Percentiles rank a stretch among this genome's conserved stretches.
Evolutionary conservation across 2,888 invertebrate species (phyloP).

Genomic region (Dryococelus australis): DNA sequence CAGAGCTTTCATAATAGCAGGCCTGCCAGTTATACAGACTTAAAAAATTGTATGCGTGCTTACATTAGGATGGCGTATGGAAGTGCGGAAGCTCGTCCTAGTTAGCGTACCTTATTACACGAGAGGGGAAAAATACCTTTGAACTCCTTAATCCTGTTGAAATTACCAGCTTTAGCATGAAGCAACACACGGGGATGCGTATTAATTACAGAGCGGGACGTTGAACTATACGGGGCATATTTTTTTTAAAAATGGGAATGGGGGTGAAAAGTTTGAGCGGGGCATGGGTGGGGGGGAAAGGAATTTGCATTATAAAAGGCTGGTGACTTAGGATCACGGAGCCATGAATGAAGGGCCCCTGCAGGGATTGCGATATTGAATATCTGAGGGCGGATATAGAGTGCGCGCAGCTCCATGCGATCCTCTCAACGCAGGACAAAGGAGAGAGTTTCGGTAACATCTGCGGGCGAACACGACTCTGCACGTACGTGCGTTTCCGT

Average conservation of each 20-base stretch:
- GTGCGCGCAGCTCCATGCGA: not conserved
- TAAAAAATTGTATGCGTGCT: not conserved
- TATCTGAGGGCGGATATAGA: not conserved
- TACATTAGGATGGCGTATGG: not conserved
- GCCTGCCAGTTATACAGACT: too few species aligned
- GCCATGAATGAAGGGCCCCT: not conserved
- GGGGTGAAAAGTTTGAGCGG: not conserved
- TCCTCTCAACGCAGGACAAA: not conserved
- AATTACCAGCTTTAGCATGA: constrained; percentile 1
- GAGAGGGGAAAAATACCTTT: not conserved
- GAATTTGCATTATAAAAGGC: not conserved
- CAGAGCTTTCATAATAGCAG: too few species aligned
- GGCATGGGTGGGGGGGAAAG: not conserved
- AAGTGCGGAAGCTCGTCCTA: not conserved
- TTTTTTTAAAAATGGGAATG: not conserved
- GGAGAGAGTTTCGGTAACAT: not conserved
- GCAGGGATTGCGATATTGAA: not conserved
- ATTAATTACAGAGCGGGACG: not conserved
- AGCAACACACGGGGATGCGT: not conserved
- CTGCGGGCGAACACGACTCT: not conserved
- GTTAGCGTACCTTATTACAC: not conserved
- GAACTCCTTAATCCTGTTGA: not conserved
- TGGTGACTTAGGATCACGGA: not conserved
- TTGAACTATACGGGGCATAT: not conserved
- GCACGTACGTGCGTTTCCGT: too few species aligned